Evolutionary conservation across 1,140 invertebrate species (phyloP), one percentile per base, ranked within the genome.

Genomic region (Pseudobourletiella spinata): DNA sequence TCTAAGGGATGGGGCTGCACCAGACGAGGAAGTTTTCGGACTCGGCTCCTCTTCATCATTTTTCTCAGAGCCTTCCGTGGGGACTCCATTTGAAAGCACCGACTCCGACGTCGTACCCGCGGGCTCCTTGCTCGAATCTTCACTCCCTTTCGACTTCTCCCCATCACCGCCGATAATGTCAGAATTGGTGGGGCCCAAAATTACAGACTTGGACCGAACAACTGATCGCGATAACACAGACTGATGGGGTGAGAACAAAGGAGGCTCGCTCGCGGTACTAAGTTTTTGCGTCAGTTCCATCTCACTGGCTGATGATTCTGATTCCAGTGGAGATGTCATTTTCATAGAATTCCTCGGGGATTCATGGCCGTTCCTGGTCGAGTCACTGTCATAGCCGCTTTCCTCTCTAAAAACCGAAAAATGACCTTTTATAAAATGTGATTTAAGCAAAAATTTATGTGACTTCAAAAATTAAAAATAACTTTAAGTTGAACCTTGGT

Each of bases 371-470:
- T 42, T 44, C 22, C 56, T 3, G 3, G 56, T 57, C 14, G 50
- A 24, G 50, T 54, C 26, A 46, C 43, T 29, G 43, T 70, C 68
- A 35, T 70, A 70, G 3, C 68, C 68, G 51, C 68, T 70, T 52
- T 64, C 64, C 11, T 64, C 59, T 3, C 61, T 35, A 2, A 20
- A 30, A 24, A 24, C 18, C n/a, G n/a, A n/a, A n/a, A n/a, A n/a
- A n/a, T n/a, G n/a, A n/a, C n/a, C n/a, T n/a, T n/a, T 14, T 22
- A 24, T 2, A 57, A 35, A 22, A 24, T n/a, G n/a, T 39, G 32
- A 39, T 39, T 39, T 39, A 39, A 39, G 32, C 8, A 39, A 8
- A 39, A 39, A 39, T 39, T 39, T 39, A 39, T 39, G 32, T n/a
- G n/a, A 8, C 8, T 39, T 11, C 8, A 39, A 11, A 39, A 39